Percentiles rank a stretch among this genome's conserved stretches.
Evolutionary conservation across 1,140 invertebrate species (phyloP).

Genomic region (Laupala kohalensis): DNA sequence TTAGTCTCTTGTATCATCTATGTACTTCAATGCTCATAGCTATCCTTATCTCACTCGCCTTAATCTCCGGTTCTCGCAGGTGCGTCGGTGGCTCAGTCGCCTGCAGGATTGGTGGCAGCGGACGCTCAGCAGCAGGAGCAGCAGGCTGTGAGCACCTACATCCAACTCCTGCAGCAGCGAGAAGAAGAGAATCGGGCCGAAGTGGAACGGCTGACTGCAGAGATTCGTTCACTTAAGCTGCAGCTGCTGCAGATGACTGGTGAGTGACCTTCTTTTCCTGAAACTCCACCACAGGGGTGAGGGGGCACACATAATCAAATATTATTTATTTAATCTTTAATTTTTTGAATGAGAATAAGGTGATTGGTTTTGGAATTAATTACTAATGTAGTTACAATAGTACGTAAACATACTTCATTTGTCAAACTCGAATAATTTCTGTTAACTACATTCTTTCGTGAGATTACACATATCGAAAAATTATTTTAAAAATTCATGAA

Average conservation of each 20-base stretch:
- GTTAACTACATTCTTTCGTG: no score
- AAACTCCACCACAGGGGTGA: not conserved
- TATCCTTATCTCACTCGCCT: no score
- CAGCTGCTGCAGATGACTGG: constrained; percentile 41
- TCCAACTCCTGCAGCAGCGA: constrained; percentile 35
- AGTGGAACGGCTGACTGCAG: constrained; percentile 41
- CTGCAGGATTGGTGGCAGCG: constrained; percentile 17
- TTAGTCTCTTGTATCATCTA: no score
- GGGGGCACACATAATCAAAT: not conserved
- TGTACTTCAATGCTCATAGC: no score
- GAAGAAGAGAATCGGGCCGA: constrained; percentile 42
- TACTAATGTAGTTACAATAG: no score
- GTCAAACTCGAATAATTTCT: no score
- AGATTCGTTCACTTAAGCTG: constrained; percentile 43
- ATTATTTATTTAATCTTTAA: not conserved
- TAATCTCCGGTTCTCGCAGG: not conserved
- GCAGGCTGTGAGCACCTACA: constrained; percentile 26
- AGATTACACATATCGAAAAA: no score
- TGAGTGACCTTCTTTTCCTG: constrained; percentile 20
- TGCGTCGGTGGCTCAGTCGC: constrained; percentile 17
- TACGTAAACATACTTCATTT: no score
- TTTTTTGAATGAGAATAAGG: not conserved
- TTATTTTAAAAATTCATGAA: no score
- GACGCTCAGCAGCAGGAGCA: constrained; percentile 19
- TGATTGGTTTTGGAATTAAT: no score